Percentiles rank a stretch among this genome's conserved stretches.
Evolutionary conservation across 2,888 invertebrate genomes (phyloP).

Genomic region (Melinaea marsaeus): DNA sequence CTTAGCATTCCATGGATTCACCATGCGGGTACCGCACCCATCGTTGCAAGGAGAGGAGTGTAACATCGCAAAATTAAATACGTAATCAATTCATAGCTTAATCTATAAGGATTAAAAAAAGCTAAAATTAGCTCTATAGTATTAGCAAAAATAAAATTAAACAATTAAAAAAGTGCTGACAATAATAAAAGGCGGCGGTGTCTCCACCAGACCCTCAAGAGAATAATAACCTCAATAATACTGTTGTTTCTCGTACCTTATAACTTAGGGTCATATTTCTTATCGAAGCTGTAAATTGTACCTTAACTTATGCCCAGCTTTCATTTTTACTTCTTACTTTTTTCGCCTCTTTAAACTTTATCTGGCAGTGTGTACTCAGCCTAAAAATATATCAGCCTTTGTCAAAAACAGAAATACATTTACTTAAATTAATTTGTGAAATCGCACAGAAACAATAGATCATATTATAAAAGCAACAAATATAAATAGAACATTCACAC

Average conservation of each 20-base stretch:
- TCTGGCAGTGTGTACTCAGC: not conserved
- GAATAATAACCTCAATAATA: too few species aligned
- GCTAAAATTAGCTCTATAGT: too few species aligned
- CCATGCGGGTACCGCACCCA: too few species aligned
- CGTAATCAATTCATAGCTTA: too few species aligned
- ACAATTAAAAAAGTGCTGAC: not conserved
- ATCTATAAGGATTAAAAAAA: too few species aligned
- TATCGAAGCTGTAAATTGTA: slow-evolving; percentile 14
- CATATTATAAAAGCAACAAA: not conserved
- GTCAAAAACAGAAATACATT: too few species aligned
- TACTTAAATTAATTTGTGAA: too few species aligned
- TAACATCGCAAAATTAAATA: not conserved
- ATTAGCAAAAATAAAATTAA: not conserved
- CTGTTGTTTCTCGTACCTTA: not conserved
- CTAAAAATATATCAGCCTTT: too few species aligned
- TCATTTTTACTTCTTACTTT: not conserved
- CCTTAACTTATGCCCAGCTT: slow-evolving; percentile 10
- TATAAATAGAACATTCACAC: too few species aligned
- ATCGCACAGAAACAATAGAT: too few species aligned
- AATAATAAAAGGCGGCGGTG: not conserved
- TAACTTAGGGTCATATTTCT: slow-evolving; percentile 13
- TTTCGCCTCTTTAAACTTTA: not conserved
- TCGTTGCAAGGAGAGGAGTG: too few species aligned
- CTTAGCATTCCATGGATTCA: too few species aligned
- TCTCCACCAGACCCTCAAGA: not conserved